A percentile compares a stretch with the other conserved stretches of the same genome.
phyloP scores from a whole-genome alignment of 92 coral and sea anemone species.

The Nematostella vectensis region DNA sequence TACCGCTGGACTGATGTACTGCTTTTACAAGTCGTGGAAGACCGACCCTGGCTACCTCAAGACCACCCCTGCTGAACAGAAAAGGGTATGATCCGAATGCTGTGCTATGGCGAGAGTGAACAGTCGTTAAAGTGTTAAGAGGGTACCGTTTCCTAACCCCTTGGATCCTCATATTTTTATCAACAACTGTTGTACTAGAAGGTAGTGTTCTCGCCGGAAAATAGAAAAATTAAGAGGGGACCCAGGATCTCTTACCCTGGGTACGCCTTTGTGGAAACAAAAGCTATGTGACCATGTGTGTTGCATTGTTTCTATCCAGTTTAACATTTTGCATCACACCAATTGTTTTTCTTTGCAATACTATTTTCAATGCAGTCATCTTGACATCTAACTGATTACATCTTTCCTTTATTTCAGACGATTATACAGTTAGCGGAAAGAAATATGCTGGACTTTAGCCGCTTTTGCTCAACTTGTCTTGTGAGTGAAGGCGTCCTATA shows the following conservation, averaged over 20 bases:
- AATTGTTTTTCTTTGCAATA: no score
- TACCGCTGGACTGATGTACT: conserved; percentile 77
- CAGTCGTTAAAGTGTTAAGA: background rate
- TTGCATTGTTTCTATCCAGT: no score
- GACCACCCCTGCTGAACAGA: conserved; percentile 69
- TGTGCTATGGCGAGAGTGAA: background rate
- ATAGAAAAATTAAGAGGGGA: no score
- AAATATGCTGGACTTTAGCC: conserved; percentile 63
- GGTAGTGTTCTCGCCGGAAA: no score
- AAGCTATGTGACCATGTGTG: no score
- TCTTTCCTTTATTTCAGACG: no score
- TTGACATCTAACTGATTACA: no score
- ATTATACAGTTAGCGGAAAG: conserved; percentile 82
- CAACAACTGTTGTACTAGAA: background rate
- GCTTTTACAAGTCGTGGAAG: conserved; percentile 84
- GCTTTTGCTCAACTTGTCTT: conserved; percentile 88
- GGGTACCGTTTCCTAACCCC: no score
- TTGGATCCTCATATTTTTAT: background rate
- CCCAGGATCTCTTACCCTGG: no score
- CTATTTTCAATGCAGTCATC: no score
- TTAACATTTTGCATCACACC: no score
- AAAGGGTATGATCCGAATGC: conserved; percentile 41
- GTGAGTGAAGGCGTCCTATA: conserved; percentile 74
- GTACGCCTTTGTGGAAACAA: no score
- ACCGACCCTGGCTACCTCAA: conserved; percentile 76